phyloP scores from a whole-genome alignment of 2,888 invertebrate genomes.

The Hypomecis atomaria region DNA sequence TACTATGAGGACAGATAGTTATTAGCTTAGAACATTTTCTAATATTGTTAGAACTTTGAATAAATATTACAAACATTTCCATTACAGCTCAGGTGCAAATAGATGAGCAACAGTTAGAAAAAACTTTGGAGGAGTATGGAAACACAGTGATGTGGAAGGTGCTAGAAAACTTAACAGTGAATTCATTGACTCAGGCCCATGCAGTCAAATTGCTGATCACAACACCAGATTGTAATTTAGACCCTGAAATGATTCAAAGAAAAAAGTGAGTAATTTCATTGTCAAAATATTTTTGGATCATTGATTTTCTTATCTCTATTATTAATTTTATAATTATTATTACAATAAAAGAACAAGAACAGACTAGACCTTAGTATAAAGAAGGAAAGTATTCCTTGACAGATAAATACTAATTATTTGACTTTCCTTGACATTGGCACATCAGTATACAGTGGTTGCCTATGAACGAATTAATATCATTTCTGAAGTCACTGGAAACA shows the following conservation, averaged over 20 bases:
- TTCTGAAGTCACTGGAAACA: no score
- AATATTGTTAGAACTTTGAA: background rate
- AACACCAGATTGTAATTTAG: slow-evolving; percentile 49
- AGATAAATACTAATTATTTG: no score
- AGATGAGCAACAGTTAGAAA: slow-evolving; percentile 44
- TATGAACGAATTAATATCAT: no score
- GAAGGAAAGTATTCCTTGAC: no score
- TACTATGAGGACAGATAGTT: no score
- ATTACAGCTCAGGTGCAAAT: slow-evolving; percentile 54
- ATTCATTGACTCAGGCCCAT: slow-evolving; percentile 59
- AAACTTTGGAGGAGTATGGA: slow-evolving; percentile 54
- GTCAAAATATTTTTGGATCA: no score
- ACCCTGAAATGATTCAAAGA: slow-evolving; percentile 56
- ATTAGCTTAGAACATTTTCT: background rate
- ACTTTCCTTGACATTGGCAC: no score
- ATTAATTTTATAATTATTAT: no score
- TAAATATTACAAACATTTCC: background rate
- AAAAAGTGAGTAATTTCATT: slow-evolving; percentile 64
- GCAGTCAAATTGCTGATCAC: slow-evolving; percentile 59
- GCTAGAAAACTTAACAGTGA: slow-evolving; percentile 62
- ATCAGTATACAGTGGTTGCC: no score
- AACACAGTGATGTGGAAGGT: slow-evolving; percentile 57
- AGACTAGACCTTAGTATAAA: no score
- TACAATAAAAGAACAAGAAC: no score
- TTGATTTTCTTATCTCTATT: no score